Percentiles rank a stretch among this genome's conserved stretches.
Conservation (phyloP, 2,888 invertebrate genomes). For the Drosophila prostipennis region DNA sequence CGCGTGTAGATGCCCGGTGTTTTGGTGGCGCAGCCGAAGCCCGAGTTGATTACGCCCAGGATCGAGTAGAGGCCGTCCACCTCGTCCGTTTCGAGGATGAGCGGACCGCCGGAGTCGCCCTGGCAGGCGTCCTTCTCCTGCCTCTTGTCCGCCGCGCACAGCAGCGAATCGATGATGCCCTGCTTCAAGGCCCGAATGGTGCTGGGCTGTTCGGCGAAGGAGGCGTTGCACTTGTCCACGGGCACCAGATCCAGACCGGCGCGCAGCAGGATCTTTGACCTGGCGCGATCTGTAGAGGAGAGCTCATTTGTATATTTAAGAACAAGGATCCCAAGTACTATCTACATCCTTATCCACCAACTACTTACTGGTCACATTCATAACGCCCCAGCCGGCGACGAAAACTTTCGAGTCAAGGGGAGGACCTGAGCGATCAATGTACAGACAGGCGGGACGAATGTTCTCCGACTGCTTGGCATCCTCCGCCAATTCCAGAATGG, state of each 20-base stretch:
- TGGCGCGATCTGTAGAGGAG: conserved; percentile 29
- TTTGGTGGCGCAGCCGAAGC: conserved; percentile 76
- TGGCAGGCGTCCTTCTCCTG: conserved; percentile 28
- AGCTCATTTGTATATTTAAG: neutral
- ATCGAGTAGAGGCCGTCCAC: conserved; percentile 43
- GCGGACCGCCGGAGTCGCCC: conserved; percentile 37
- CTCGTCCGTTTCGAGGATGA: conserved; percentile 15
- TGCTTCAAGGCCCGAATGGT: conserved; percentile 48
- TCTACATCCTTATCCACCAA: too few relatives aligned
- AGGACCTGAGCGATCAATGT: conserved; percentile 66
- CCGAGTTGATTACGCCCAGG: conserved; percentile 80
- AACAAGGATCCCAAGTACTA: too few relatives aligned
- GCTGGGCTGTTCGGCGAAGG: conserved; percentile 41
- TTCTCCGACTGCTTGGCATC: conserved; percentile 37
- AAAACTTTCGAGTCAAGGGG: conserved; percentile 50
- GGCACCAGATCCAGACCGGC: conserved; percentile 66
- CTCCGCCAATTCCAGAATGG: conserved; percentile 68
- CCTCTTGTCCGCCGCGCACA: conserved; percentile 71
- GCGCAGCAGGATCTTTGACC: conserved; percentile 69
- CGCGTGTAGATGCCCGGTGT: conserved; percentile 82
- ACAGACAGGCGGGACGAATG: conserved; percentile 75
- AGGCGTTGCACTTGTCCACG: conserved; percentile 61
- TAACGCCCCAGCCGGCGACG: conserved; percentile 81
- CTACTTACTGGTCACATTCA: conserved; percentile 70
- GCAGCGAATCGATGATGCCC: conserved; percentile 64